Conservation (phyloP, 2,888 invertebrate genomes). For the Bhutanitis thaidina region DNA sequence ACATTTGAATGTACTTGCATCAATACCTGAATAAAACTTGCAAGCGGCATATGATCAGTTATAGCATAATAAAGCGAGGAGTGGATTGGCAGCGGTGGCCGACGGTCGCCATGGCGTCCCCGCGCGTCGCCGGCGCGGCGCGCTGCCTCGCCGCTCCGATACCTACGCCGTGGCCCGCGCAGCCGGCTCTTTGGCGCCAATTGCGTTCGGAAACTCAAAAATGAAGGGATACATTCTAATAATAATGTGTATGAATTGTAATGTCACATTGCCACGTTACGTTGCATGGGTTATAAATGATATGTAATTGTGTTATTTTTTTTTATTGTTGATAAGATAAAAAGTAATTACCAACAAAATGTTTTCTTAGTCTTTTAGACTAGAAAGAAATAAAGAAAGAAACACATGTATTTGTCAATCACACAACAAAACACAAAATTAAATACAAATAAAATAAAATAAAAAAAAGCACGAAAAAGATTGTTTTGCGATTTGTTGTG, state of each 20-base stretch:
- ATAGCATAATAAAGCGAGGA: slow-evolving; percentile 16
- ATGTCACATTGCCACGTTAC: background rate
- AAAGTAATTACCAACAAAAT: too few relatives aligned
- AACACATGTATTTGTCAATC: too few relatives aligned
- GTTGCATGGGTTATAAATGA: background rate
- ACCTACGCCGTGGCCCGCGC: slow-evolving; percentile 29
- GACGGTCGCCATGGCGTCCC: slow-evolving; percentile 24
- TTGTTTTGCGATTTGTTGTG: too few relatives aligned
- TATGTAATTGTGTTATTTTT: too few relatives aligned
- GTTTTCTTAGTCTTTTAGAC: too few relatives aligned
- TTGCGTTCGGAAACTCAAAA: slow-evolving; percentile 14
- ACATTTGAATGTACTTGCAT: background rate
- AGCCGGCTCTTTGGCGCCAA: slow-evolving; percentile 28
- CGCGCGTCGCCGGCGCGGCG: slow-evolving; percentile 41
- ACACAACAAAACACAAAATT: too few relatives aligned
- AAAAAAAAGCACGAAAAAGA: too few relatives aligned
- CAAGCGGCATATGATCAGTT: slow-evolving; percentile 13
- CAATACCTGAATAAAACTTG: slow-evolving; percentile 20
- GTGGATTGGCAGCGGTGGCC: slow-evolving; percentile 11
- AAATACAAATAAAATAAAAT: too few relatives aligned
- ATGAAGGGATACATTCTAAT: background rate
- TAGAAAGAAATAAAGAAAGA: too few relatives aligned
- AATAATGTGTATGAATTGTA: slow-evolving; percentile 2
- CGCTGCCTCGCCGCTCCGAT: slow-evolving; percentile 23
- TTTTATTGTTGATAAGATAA: too few relatives aligned